Evolutionary conservation across 2,113 vertebrate genomes (phyloP).

Genomic region (Xiphorhynchus elegans): DNA sequence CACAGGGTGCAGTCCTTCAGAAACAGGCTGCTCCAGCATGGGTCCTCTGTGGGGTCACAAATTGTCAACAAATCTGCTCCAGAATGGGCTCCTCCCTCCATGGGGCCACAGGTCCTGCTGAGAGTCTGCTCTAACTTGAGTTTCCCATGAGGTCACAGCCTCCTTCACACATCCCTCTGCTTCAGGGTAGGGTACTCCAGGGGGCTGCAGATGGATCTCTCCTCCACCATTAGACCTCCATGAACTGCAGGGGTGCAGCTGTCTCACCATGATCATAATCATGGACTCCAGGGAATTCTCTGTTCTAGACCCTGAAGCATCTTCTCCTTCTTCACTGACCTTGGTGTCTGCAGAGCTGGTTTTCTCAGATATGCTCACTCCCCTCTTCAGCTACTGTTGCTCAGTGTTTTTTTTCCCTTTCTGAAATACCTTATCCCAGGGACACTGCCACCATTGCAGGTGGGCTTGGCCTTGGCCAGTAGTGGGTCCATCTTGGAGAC

Average conservation of each 20-base stretch:
- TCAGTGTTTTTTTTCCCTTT: not conserved
- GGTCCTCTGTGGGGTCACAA: too few species aligned
- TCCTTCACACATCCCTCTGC: not conserved
- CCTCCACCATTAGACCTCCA: not conserved
- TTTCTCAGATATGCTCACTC: not conserved
- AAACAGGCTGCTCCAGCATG: fast-evolving
- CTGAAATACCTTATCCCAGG: not conserved
- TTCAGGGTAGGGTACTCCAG: not conserved
- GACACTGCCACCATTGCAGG: fast-evolving
- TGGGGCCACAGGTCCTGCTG: fast-evolving
- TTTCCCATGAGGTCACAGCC: not conserved
- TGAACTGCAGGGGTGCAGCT: not conserved
- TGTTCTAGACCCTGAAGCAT: not conserved
- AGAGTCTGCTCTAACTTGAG: too few species aligned
- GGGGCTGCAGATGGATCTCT: not conserved
- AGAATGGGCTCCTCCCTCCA: fast-evolving
- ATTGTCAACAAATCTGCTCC: not conserved
- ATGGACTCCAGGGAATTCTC: fast-evolving
- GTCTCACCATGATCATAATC: not conserved
- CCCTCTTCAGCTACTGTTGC: not conserved
- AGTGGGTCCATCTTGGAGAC: not conserved
- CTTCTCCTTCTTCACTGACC: not conserved
- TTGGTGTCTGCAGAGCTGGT: not conserved
- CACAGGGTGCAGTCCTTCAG: fast-evolving
- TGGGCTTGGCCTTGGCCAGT: not conserved